Evolutionary conservation across 2,888 invertebrate species (phyloP).

Genomic region (Oscheius sp.): DNA sequence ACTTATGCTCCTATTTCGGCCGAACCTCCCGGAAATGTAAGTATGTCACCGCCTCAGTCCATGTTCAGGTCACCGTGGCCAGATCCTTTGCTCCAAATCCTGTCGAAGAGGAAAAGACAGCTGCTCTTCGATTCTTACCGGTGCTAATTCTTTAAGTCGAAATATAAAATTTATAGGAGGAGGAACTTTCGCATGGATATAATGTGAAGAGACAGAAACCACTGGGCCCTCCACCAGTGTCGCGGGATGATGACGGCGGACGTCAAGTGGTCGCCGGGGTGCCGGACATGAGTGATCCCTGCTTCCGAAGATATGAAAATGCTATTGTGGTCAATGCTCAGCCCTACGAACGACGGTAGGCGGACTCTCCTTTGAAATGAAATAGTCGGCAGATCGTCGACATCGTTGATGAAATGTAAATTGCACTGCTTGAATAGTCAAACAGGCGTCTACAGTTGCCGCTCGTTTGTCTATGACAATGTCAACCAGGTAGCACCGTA

Average conservation of each 20-base stretch:
- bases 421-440: slow-evolving; percentile 68
- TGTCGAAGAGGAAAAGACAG: slow-evolving; percentile 19
- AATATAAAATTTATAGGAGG: not conserved
- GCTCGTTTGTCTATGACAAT: slow-evolving; percentile 73
- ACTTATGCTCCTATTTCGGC: slow-evolving; percentile 2
- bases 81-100: slow-evolving; percentile 16
- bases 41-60: not conserved
- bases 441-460: slow-evolving; percentile 69
- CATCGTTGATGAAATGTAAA: slow-evolving; percentile 67
- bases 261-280: slow-evolving; percentile 64
- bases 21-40: slow-evolving; percentile 2
- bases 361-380: not conserved
- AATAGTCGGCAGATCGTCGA: slow-evolving; percentile 51
- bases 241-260: slow-evolving; percentile 38
- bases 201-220: slow-evolving; percentile 6
- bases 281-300: slow-evolving; percentile 72
- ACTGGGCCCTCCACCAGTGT: slow-evolving; percentile 11
- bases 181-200: not conserved
- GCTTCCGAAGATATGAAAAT: slow-evolving; percentile 72
- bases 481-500: slow-evolving; percentile 65
- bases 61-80: slow-evolving; percentile 6
- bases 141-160: not conserved
- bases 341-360: slow-evolving; percentile 71
- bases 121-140: slow-evolving; percentile 30
- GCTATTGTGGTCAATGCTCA: slow-evolving; percentile 72